Evolutionary conservation across 2,113 vertebrate species (phyloP), one percentile per base, ranked within the genome.

Genomic region (Lipophrys pholis): DNA sequence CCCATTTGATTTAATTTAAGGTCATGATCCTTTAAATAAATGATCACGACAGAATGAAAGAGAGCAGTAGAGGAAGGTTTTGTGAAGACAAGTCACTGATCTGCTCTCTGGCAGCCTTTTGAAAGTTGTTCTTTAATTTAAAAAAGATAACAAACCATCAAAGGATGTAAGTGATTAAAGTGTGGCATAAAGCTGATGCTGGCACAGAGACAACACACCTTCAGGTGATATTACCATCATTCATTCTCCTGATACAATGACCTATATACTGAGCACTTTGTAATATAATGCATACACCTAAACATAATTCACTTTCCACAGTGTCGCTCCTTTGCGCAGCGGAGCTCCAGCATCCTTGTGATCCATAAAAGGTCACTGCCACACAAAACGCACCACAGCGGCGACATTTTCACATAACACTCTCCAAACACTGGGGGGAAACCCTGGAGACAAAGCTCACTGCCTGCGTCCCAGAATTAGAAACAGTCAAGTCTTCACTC

Each of bases 341-440:
- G 69, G 49, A 57, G 66, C 73, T 84, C 73, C 61, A 53, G 56
- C 67, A 78, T 81, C 67, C 64, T 78, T 67, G 71, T 65, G 73
- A 84, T 87, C 82, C 51, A 62, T 80, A 67, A 90, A 90, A 91
- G 88, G 87, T 91, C 90, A 89, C 80, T 6, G 67, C 73, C 60
- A 60, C 71, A 87, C 62, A 83, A 88, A 85, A 82, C 8, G 41
- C 56, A 75, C 72, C 57, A 86, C 53, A 52, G 76, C 46, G 16
- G 76, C 69, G 43, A 85, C 83, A 86, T 90, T 89, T 89, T 77
- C 83, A 81, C 76, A 62, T 6, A 73, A 76, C 82, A 55, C 77
- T 84, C 58, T 81, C 59, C 67, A 76, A 83, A 84, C 83, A 73
- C 42, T 6, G 57, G 62, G 39, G 65, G 75, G 68, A 81, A 66